Base-by-base conservation (phyloP, 1,140 invertebrate genomes). In the Drosophila albomicans region DNA sequence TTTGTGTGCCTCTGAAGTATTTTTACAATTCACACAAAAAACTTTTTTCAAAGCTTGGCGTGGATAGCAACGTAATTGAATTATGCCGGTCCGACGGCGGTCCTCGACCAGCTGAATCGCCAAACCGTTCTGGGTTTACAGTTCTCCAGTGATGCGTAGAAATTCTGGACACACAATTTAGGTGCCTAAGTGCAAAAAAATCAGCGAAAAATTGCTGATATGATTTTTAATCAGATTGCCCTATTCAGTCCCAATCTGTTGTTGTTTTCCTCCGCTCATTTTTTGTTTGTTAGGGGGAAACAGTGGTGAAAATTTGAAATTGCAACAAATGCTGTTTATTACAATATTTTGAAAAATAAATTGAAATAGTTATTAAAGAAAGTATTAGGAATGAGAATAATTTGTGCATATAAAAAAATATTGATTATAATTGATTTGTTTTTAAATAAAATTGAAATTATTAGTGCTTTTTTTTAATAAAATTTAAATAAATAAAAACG, bases 91-190 rank as follows among this genome's bases (percentile, higher is more conserved):
- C n/a, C n/a, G 38, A n/a, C 1, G 38, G 8, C 38, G 38, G 7
- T 41, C 2, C 2, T 16, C 16, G 16, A 16, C 16, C 8, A 41
- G 11, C 38, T 41, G 38, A 41, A 41, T 43, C 11, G 41, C 41
- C 20, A 2, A 25, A 25, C 20, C 8, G 41, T 43, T 43, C 41
- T 43, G 46, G 46, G 20, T 49, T 3, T 20, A 1, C 46, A 20
- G 5, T 16, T 5, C 46, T 20, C 10, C 46, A 49, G 6, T 49
- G 46, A 49, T 49, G 46, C 46, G 46, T 20, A 20, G 1, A 20
- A 16, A 49, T 20, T 20, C 15, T 49, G 46, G 46, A 49, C 46
- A 49, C 46, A 49, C 46, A 25, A 49, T 49, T 20, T 49, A 43
- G 11, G 41, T 13, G n/a, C 2, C 41, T n/a, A 43, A 43, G 41